Evolutionary conservation across 2,888 invertebrate species (phyloP).

Genomic region (Phengaris arion): DNA sequence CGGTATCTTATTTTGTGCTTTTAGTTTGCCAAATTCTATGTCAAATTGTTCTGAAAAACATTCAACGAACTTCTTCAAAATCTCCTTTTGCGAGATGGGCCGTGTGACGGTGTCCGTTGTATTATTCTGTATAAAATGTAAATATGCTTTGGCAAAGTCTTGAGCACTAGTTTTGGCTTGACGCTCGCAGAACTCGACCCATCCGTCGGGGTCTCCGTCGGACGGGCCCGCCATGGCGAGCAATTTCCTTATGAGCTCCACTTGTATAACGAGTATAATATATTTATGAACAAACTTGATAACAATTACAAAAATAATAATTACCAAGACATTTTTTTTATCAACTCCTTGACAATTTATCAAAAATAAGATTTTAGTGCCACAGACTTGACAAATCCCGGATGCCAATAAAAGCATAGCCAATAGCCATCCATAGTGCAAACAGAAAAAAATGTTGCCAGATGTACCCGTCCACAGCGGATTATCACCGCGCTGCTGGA

Average conservation of each 20-base stretch:
- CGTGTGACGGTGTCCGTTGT: conserved; percentile 82
- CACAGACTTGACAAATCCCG: background rate
- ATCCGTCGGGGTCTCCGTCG: conserved; percentile 83
- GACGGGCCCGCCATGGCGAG: conserved; percentile 78
- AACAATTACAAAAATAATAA: conserved; percentile 26
- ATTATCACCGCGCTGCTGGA: too few relatives aligned
- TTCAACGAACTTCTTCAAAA: conserved; percentile 90
- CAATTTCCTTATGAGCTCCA: conserved; percentile 75
- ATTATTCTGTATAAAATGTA: conserved; percentile 86
- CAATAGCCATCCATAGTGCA: too few relatives aligned
- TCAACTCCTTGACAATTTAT: conserved; percentile 53
- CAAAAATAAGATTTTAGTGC: conserved; percentile 9
- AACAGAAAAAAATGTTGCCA: too few relatives aligned
- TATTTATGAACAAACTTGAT: conserved; percentile 48
- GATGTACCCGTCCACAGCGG: too few relatives aligned
- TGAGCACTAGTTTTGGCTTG: conserved; percentile 91
- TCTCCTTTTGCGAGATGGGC: conserved; percentile 86
- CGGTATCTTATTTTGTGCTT: conserved; percentile 67
- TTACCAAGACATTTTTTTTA: conserved; percentile 38
- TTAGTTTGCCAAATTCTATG: conserved; percentile 82
- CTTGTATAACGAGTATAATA: conserved; percentile 58
- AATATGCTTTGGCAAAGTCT: conserved; percentile 93
- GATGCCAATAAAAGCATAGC: background rate
- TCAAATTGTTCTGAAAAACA: conserved; percentile 92
- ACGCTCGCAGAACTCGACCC: conserved; percentile 92